phyloP scores from a whole-genome alignment of 1,140 invertebrate genomes.

The Schlechtendalia chinensis region DNA sequence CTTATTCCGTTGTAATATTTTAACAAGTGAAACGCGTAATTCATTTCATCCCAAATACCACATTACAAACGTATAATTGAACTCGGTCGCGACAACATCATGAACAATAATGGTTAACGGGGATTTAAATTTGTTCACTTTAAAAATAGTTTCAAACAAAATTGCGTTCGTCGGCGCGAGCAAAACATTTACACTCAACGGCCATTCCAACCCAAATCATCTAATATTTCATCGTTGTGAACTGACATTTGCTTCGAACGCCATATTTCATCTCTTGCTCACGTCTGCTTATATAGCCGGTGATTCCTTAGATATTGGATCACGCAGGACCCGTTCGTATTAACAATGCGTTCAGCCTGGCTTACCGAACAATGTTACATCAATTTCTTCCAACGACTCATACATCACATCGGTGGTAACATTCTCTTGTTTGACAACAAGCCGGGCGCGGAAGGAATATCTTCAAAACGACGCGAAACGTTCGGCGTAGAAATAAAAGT shows the following conservation, averaged over 20 bases:
- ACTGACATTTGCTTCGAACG: slow-evolving; percentile 7
- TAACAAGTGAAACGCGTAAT: no score
- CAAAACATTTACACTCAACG: neutral
- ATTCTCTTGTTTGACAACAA: slow-evolving; percentile 39
- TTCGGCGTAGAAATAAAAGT: slow-evolving; percentile 20
- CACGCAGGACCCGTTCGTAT: slow-evolving; percentile 17
- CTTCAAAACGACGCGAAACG: slow-evolving; percentile 29
- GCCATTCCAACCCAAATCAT: slow-evolving; percentile 11
- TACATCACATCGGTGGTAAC: slow-evolving; percentile 24
- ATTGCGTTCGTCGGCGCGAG: neutral
- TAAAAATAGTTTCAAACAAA: neutral
- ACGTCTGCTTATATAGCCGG: slow-evolving; percentile 9
- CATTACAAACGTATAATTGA: no score
- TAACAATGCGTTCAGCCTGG: slow-evolving; percentile 20
- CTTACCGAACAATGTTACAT: slow-evolving; percentile 39
- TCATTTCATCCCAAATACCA: no score
- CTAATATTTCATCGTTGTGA: slow-evolving; percentile 29
- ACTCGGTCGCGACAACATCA: no score
- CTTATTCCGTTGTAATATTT: no score
- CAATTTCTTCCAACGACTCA: slow-evolving; percentile 23
- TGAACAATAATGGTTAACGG: no score
- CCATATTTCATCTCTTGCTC: slow-evolving; percentile 33
- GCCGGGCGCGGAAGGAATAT: neutral
- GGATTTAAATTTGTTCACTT: no score
- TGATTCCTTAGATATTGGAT: slow-evolving; percentile 26